phyloP scores from a whole-genome alignment of 1,140 invertebrate species.

The Atta texana region DNA sequence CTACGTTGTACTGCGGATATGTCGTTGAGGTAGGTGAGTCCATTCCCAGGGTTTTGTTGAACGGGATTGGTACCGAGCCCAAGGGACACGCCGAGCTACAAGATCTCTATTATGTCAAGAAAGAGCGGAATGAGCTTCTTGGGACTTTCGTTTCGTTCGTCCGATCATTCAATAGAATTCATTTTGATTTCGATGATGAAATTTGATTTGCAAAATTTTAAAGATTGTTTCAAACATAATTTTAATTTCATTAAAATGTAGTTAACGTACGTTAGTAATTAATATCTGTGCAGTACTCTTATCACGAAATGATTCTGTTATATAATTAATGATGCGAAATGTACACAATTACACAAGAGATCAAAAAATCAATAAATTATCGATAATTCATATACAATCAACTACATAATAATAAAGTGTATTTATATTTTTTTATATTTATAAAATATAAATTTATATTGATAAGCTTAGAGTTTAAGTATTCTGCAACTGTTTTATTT shows the following conservation, averaged over 20 bases:
- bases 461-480: not conserved
- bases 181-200: conserved; percentile 47
- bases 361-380: conserved; percentile 31
- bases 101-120: conserved; percentile 79
- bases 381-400: not conserved
- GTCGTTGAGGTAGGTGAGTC: conserved; percentile 74
- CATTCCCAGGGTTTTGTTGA: conserved; percentile 78
- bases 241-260: not conserved
- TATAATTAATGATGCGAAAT: not conserved
- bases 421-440: not conserved
- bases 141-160: conserved; percentile 74
- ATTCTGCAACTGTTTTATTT: not conserved
- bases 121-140: conserved; percentile 77
- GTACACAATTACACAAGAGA: not conserved
- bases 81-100: conserved; percentile 73
- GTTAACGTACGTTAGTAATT: not conserved
- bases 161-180: conserved; percentile 66
- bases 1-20: conserved; percentile 54
- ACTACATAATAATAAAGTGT: conserved; percentile 1
- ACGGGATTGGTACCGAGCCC: conserved; percentile 77
- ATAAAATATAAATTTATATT: not conserved
- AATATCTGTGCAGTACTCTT: not conserved
- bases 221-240: not conserved
- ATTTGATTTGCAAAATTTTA: conserved; percentile 43
- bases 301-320: not conserved